These are phyloP conservation scores for Neuroscelio doddi DNA, from an alignment of 2,888 invertebrate species.

Conservation along the genomic window DNA sequence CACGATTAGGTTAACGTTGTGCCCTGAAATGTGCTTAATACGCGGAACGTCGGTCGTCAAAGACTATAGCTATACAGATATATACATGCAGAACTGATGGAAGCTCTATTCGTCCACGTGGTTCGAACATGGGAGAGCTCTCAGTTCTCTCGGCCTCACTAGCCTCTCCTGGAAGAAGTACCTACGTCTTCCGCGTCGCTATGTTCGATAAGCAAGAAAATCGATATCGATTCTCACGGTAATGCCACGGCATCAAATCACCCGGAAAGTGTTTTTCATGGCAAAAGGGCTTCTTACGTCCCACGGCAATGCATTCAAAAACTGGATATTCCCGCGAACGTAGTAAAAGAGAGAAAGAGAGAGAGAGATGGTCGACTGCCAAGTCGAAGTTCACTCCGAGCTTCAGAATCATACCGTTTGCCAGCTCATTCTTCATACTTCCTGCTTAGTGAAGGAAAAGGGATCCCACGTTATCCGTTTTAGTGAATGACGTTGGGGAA, in stretches of 20 bases:
- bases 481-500: not conserved
- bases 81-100: not conserved
- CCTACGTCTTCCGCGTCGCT: constrained; percentile 3
- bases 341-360: no score
- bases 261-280: constrained; percentile 9
- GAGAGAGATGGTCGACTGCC: not conserved
- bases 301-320: not conserved
- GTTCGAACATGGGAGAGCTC: constrained; percentile 4
- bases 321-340: not conserved
- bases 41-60: not conserved
- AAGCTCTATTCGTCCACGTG: constrained; percentile 6
- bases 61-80: no score
- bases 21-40: constrained; percentile 1
- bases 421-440: not conserved
- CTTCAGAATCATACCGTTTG: not conserved
- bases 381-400: no score
- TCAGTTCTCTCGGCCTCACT: not conserved
- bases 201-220: constrained; percentile 32
- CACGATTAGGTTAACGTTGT: not conserved
- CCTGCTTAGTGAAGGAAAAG: not conserved
- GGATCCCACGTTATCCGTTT: no score
- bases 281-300: not conserved
- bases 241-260: constrained; percentile 10
- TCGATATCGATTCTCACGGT: constrained; percentile 37
- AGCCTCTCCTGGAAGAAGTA: not conserved